Base-by-base conservation (phyloP, 2,113 vertebrate genomes). In the Camelus bactrianus region DNA sequence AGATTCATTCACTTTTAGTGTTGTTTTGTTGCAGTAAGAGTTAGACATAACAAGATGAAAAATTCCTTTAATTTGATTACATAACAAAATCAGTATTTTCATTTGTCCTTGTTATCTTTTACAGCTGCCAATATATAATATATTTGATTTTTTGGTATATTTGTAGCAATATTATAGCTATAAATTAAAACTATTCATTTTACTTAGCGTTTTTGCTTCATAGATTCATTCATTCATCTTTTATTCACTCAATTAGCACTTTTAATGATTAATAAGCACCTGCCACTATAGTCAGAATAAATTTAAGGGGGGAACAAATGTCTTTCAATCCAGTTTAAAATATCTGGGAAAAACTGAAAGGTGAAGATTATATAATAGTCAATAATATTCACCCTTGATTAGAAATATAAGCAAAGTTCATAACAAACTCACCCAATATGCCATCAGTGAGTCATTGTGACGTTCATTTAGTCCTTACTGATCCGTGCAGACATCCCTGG, bases 31-130 rank as follows among this genome's bases (percentile, higher is more conserved):
- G 24, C 11, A 77, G 2, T 62, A 75, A 46, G 9, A 77, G 19
- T 81, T 70, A 79, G 52, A 65, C 67, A 56, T 56, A 82, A n/a
- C 38, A 86, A 93, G 42, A 62, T 83, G 76, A 70, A 93, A 89
- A 87, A 77, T 64, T 81, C 15, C 28, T 96, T 96, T 5, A 8
- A 69, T 54, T 62, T 67, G n/a, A 81, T 95, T 94, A 19, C 6
- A 67, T 64, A 91, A 89, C 54, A 82, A 91, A 96, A 89, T 80
- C 70, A 94, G 26, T n/a, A 20, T 72, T 96, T 90, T 64, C 35
- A 60, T 83, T 64, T 87, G 26, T n/a, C 73, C 13, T 28, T 69
- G 26, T 83, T 75, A 52, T 76, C 30, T 73, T 73, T 97, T 85
- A 86, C 79, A 54, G 24, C 12, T 95, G 15, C 72, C 72, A 48